Evolutionary conservation across 2,113 vertebrate genomes (phyloP).

Genomic region (Elephantulus edwardii): DNA sequence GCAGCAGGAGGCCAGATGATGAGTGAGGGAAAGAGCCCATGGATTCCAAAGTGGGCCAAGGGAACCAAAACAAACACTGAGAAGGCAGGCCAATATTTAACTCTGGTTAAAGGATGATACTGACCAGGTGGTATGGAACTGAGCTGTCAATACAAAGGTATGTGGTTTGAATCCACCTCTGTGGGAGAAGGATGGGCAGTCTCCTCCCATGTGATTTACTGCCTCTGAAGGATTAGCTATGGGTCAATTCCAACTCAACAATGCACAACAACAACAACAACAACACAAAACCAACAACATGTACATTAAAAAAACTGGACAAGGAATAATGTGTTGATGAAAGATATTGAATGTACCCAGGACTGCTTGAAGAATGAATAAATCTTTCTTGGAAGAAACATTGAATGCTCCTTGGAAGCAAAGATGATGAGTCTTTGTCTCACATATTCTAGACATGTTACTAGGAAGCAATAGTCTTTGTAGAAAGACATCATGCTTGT

Average conservation of each 20-base stretch:
- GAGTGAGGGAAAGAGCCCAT: slow-evolving; percentile 63
- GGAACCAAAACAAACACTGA: slow-evolving; percentile 66
- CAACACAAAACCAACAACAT: no score
- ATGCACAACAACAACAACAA: no score
- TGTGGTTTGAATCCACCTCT: no score
- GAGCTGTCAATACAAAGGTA: no score
- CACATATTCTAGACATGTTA: not conserved
- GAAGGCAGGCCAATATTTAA: slow-evolving; percentile 58
- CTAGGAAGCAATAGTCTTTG: not conserved
- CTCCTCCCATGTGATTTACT: not conserved
- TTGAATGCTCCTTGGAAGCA: not conserved
- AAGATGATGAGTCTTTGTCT: no score
- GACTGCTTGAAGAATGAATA: not conserved
- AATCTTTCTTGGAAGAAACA: not conserved
- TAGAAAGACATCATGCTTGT: not conserved
- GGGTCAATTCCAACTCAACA: no score
- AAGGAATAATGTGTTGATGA: not conserved
- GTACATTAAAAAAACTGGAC: not conserved
- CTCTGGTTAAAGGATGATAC: slow-evolving; percentile 39
- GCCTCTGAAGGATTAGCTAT: not conserved
- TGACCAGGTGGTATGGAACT: no score
- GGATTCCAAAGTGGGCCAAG: slow-evolving; percentile 49
- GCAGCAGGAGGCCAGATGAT: slow-evolving; percentile 65
- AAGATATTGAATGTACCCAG: not conserved
- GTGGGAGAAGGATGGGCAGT: no score